Base-by-base conservation (phyloP, 2,888 invertebrate genomes). In the Noctua janthe region DNA sequence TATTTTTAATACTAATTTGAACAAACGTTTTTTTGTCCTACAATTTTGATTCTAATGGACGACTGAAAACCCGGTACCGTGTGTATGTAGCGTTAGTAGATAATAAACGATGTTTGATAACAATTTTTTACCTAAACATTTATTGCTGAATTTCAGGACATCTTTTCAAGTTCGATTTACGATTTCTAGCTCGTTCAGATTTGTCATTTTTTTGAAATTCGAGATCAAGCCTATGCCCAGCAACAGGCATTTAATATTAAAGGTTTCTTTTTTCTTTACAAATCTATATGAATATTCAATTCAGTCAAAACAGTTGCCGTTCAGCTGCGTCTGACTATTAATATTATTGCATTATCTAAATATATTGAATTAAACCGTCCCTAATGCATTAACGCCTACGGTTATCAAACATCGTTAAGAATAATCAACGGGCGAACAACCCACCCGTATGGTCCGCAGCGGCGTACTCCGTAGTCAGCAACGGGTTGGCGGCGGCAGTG, bases 381-480 rank as follows among this genome's bases (percentile, higher is more conserved):
- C 39, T 49, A 84, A 47, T 10, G 39, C 51, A 35, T 71, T 67
- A n/a, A n/a, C 6, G 23, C 62, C 56, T 74, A 59, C 85, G 87
- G 92, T 93, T 93, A 94, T 93, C 94, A 93, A 94, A 93, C 89
- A 89, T 87, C 91, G 87, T 88, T 77, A 71, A 71, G 66, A 91
- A 84, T 87, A 87, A 94, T 97, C 94, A 97, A 96, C 97, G 97
- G 95, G 97, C 97, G 97, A 97, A 97, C 94, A 97, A 97, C 99
- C 99, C 99, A 99, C 99, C 99, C 98, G 99, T 98, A 98, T 99
- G 99, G 97, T 99, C 99, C 94, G 99, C 98, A 82, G 97, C 90
- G 91, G 98, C 98, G 97, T 99, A 98, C 96, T 98, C 98, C 91
- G 97, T 97, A 89, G 98, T 98, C 95, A 98, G 98, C 91, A 98